A percentile compares a stretch with the other conserved stretches of the same genome.
Evolutionary conservation across 23 tunicate genomes (phyloP).

Genomic region (Ciona savignyi): DNA sequence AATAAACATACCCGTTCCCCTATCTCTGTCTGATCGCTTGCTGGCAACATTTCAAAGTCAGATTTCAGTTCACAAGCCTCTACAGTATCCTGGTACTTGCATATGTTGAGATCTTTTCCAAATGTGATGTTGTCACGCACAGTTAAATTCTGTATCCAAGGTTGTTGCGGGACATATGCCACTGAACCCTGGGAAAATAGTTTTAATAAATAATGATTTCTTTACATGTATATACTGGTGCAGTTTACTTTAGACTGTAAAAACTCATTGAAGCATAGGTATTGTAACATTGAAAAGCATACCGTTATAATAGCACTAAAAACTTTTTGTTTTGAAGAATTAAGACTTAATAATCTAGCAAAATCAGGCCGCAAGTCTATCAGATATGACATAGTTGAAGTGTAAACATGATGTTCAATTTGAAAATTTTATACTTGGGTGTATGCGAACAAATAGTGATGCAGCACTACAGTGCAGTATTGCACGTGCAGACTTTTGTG

Average conservation of each 20-base stretch:
- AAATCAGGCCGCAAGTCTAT: too few species aligned
- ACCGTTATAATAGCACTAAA: too few species aligned
- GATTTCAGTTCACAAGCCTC: slow-evolving; percentile 61
- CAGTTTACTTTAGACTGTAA: not conserved
- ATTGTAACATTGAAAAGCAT: too few species aligned
- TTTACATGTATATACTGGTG: not conserved
- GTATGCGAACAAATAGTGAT: too few species aligned
- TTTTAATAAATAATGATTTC: not conserved
- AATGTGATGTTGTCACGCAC: slow-evolving; percentile 92
- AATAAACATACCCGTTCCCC: slow-evolving; percentile 88
- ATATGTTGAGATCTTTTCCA: slow-evolving; percentile 36
- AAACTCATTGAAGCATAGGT: too few species aligned
- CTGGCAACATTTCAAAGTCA: slow-evolving; percentile 84
- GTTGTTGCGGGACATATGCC: slow-evolving; percentile 96
- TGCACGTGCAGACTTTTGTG: too few species aligned
- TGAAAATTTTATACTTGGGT: too few species aligned
- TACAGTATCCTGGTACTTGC: slow-evolving; percentile 61
- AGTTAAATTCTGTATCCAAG: slow-evolving; percentile 95
- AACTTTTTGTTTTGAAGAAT: too few species aligned
- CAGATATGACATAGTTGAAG: too few species aligned
- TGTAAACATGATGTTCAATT: too few species aligned
- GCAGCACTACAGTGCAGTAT: too few species aligned
- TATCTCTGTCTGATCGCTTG: slow-evolving; percentile 88
- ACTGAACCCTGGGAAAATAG: slow-evolving; percentile 42
- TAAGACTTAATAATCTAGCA: too few species aligned